Percentiles rank a stretch among this genome's conserved stretches.
Conservation (phyloP, 1,140 invertebrate genomes). For the Ips typographus region DNA sequence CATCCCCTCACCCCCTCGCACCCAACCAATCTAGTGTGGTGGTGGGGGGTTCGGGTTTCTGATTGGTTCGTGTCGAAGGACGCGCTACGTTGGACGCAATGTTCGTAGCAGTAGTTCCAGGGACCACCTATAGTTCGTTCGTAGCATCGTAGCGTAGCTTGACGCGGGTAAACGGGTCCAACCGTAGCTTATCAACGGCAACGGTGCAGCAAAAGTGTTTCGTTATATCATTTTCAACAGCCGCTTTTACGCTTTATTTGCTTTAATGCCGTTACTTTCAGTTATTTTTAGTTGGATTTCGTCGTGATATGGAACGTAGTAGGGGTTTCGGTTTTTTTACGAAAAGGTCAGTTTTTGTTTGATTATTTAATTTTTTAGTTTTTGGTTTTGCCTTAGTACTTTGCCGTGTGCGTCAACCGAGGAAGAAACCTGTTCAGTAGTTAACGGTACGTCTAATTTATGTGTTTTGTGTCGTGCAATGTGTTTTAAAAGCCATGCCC, state of each 20-base stretch:
- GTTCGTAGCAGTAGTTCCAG: neutral
- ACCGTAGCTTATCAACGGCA: too few relatives aligned
- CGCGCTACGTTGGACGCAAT: neutral
- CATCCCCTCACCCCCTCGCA: slow-evolving; percentile 10
- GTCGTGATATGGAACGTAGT: slow-evolving; percentile 50
- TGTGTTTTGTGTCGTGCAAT: slow-evolving; percentile 27
- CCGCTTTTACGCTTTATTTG: slow-evolving; percentile 14
- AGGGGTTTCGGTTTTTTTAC: slow-evolving; percentile 53
- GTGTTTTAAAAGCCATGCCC: neutral
- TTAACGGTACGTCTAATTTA: slow-evolving; percentile 30
- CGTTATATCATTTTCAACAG: too few relatives aligned
- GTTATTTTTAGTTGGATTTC: slow-evolving; percentile 43
- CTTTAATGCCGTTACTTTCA: slow-evolving; percentile 39
- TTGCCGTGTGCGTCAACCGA: slow-evolving; percentile 9
- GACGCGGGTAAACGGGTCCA: too few relatives aligned
- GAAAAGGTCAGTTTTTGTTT: slow-evolving; percentile 52
- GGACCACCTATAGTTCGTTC: slow-evolving; percentile 11
- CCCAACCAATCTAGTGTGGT: slow-evolving; percentile 9
- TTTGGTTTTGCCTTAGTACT: slow-evolving; percentile 23
- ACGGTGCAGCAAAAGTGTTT: too few relatives aligned
- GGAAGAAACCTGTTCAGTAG: slow-evolving; percentile 3
- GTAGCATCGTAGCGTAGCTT: too few relatives aligned
- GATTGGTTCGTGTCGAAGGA: slow-evolving; percentile 12
- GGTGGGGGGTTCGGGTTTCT: slow-evolving; percentile 5
- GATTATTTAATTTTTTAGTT: slow-evolving; percentile 38